Conservation (phyloP, 1,140 invertebrate species). For the Scaptomyza hsui region DNA sequence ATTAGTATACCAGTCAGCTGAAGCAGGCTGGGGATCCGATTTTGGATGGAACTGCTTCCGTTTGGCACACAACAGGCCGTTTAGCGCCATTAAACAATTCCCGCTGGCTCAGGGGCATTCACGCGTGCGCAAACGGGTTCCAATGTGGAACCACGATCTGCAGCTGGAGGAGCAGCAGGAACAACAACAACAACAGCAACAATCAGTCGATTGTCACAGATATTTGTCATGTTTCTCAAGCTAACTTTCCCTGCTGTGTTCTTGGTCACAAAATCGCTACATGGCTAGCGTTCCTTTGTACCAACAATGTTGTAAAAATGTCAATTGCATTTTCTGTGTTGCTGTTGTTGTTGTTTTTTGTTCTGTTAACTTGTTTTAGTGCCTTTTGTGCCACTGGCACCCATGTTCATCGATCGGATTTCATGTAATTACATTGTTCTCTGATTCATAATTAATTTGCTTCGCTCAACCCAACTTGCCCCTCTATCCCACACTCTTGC, state of each 20-base stretch:
- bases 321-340: constrained; percentile 68
- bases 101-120: constrained; percentile 80
- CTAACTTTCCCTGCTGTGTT: constrained; percentile 78
- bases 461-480: constrained; percentile 19
- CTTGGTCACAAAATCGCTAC: constrained; percentile 26
- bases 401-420: constrained; percentile 79
- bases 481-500: neutral
- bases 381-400: constrained; percentile 48
- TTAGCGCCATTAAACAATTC: constrained; percentile 81
- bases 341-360: constrained; percentile 10
- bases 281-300: constrained; percentile 48
- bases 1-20: constrained; percentile 66
- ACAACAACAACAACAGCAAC: constrained; percentile 22
- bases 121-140: constrained; percentile 79
- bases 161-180: constrained; percentile 1
- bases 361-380: constrained; percentile 16
- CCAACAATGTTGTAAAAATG: constrained; percentile 76
- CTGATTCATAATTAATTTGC: constrained; percentile 83
- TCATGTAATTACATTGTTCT: constrained; percentile 83
- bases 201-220: constrained; percentile 82
- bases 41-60: constrained; percentile 28
- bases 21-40: constrained; percentile 28
- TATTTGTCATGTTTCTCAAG: constrained; percentile 77
- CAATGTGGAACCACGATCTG: constrained; percentile 16
- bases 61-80: constrained; percentile 74